Percentiles rank a stretch among this genome's conserved stretches.
These are phyloP conservation scores for Drosophila ironensis DNA, from an alignment of 1,140 invertebrate genomes.

Conservation along the genomic window DNA sequence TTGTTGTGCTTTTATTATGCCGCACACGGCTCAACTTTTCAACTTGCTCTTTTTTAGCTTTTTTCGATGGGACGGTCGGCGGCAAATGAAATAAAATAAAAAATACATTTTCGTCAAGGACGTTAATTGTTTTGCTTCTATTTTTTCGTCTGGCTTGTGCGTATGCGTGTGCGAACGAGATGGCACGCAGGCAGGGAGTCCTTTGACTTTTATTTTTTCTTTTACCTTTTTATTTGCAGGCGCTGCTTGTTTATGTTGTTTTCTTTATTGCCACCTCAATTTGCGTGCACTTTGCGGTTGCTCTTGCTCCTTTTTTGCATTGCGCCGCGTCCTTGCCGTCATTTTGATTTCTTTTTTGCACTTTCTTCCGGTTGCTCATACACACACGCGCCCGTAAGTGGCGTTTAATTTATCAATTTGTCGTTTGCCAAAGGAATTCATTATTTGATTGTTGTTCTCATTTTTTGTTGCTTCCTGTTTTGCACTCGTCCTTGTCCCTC, in stretches of 20 bases:
- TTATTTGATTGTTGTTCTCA: slow-evolving; percentile 52
- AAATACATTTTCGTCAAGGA: slow-evolving; percentile 76
- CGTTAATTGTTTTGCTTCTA: slow-evolving; percentile 81
- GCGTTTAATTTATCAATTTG: slow-evolving; percentile 80
- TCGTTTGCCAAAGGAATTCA: slow-evolving; percentile 75
- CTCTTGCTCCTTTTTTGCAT: slow-evolving; percentile 28
- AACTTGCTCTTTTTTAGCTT: slow-evolving; percentile 64
- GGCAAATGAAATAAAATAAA: slow-evolving; percentile 56
- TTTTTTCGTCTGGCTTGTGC: slow-evolving; percentile 58
- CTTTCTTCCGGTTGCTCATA: slow-evolving; percentile 15
- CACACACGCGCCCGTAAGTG: slow-evolving; percentile 51
- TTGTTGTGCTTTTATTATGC: slow-evolving; percentile 53
- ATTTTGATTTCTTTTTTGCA: slow-evolving; percentile 65
- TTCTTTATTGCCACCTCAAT: slow-evolving; percentile 72
- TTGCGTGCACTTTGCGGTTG: slow-evolving; percentile 70
- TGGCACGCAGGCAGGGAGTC: slow-evolving; percentile 15
- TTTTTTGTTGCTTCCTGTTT: slow-evolving; percentile 3
- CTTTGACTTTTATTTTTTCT: slow-evolving; percentile 75
- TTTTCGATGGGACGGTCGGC: slow-evolving; percentile 61
- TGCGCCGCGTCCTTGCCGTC: slow-evolving; percentile 65
- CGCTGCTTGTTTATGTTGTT: slow-evolving; percentile 61
- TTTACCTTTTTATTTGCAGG: slow-evolving; percentile 42
- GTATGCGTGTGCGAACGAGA: slow-evolving; percentile 10
- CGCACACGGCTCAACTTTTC: slow-evolving; percentile 63
- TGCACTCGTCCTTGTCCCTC: background rate